Evolutionary conservation across 2,113 vertebrate genomes (phyloP).

Genomic region (Odobenus rosmarus): DNA sequence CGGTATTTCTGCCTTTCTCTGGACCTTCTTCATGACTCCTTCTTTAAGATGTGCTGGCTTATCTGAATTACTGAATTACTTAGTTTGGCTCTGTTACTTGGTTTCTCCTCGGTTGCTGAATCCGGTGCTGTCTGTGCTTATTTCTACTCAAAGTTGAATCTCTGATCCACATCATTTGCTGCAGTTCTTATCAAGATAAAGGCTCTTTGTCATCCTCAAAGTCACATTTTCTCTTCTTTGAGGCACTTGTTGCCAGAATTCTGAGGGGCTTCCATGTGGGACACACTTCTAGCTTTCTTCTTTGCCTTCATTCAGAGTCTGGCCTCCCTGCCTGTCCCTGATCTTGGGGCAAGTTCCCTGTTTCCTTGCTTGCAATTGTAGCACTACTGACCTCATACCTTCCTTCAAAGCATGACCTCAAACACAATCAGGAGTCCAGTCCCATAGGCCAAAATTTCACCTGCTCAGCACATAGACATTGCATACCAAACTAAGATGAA

Average conservation of each 20-base stretch:
- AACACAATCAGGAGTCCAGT: neutral
- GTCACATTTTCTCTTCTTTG: neutral
- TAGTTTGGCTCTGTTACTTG: too few relatives aligned
- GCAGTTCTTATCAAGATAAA: neutral
- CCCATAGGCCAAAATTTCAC: neutral
- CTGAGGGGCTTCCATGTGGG: neutral
- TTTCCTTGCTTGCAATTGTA: neutral
- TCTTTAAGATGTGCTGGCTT: neutral
- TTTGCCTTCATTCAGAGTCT: neutral
- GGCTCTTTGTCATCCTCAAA: neutral
- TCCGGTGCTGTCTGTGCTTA: rapidly evolving
- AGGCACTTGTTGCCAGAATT: neutral
- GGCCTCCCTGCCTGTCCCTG: neutral
- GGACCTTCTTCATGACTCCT: neutral
- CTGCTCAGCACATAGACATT: neutral
- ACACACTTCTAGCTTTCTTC: rapidly evolving
- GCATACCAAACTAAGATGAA: neutral
- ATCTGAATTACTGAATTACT: neutral
- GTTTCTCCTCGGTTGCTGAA: neutral
- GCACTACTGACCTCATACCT: rapidly evolving
- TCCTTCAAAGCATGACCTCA: neutral
- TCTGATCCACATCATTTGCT: neutral
- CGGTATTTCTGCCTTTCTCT: neutral
- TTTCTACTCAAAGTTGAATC: neutral
- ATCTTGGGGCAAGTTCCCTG: neutral